phyloP scores from a whole-genome alignment of 2,888 invertebrate genomes.

The Drosophila gaucha region DNA sequence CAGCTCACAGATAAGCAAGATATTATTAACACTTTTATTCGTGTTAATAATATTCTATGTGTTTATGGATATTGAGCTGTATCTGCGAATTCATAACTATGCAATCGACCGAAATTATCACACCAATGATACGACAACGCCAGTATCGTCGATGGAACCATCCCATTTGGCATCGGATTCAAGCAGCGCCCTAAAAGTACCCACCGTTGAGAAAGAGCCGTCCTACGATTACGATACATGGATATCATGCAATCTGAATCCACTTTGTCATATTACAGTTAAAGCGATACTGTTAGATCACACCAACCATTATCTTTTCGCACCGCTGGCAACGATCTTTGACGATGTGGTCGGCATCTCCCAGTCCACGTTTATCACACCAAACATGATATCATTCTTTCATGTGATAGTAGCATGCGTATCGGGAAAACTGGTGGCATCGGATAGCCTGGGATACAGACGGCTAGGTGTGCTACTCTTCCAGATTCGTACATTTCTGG shows the following conservation, averaged over 20 bases:
- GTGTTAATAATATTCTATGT: constrained; percentile 88
- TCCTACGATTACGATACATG: constrained; percentile 82
- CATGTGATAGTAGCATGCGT: constrained; percentile 91
- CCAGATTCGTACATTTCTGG: constrained; percentile 92
- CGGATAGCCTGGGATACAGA: constrained; percentile 89
- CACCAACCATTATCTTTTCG: constrained; percentile 92
- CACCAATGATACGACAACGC: constrained; percentile 71
- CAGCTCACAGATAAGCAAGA: constrained; percentile 90
- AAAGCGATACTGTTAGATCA: constrained; percentile 94
- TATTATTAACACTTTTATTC: constrained; percentile 87
- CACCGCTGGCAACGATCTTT: constrained; percentile 90
- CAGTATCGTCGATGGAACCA: constrained; percentile 43
- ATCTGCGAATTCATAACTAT: constrained; percentile 89
- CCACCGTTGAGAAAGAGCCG: constrained; percentile 56
- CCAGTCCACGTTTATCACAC: constrained; percentile 88
- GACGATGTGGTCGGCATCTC: constrained; percentile 89
- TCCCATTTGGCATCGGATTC: constrained; percentile 30
- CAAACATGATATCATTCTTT: constrained; percentile 92
- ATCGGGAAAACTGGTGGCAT: constrained; percentile 91
- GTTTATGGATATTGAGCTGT: constrained; percentile 90
- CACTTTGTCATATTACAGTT: constrained; percentile 92
- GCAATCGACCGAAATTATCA: constrained; percentile 86
- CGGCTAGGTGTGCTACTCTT: constrained; percentile 91
- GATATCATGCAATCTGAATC: constrained; percentile 90
- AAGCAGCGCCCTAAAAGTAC: constrained; percentile 43